Conservation (phyloP, 2,797 vertebrate genomes). For the Anguilla anguilla region DNA sequence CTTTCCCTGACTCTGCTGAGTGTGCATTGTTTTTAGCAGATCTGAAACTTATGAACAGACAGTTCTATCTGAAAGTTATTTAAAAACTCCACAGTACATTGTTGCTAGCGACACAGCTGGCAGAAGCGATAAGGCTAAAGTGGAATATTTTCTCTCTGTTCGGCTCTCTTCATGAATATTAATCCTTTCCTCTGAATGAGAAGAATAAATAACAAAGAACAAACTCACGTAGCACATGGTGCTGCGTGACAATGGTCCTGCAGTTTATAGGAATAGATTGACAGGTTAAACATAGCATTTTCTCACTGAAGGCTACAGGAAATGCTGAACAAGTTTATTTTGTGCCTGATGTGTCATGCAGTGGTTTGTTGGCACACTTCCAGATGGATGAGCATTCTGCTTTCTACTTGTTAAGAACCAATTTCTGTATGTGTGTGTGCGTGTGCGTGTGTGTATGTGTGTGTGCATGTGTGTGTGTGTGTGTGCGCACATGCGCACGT, state of each 20-base stretch:
- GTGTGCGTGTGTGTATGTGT: background rate
- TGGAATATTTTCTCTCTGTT: background rate
- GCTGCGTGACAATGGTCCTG: background rate
- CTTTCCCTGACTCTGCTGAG: constrained; percentile 2
- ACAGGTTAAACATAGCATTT: constrained; percentile 8
- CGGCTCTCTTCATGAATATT: background rate
- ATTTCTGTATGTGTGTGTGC: background rate
- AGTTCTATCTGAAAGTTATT: background rate
- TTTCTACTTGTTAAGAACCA: background rate
- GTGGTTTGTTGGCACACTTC: background rate
- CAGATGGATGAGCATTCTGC: background rate
- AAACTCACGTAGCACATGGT: background rate
- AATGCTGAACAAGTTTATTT: constrained; percentile 9
- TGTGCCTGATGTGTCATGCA: constrained; percentile 8
- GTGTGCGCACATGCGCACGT: background rate
- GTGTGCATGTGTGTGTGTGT: background rate
- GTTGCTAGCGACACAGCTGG: background rate
- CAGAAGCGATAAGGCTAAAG: constrained; percentile 29
- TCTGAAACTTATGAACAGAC: background rate
- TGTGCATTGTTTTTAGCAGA: background rate
- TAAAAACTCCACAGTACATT: background rate
- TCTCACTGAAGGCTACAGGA: background rate
- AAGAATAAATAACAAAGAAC: background rate
- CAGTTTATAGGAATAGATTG: background rate
- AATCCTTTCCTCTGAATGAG: constrained; percentile 31